Percentiles rank a stretch among this genome's conserved stretches.
Conservation (phyloP, 2,888 invertebrate species). For the Campaea margaritaria region DNA sequence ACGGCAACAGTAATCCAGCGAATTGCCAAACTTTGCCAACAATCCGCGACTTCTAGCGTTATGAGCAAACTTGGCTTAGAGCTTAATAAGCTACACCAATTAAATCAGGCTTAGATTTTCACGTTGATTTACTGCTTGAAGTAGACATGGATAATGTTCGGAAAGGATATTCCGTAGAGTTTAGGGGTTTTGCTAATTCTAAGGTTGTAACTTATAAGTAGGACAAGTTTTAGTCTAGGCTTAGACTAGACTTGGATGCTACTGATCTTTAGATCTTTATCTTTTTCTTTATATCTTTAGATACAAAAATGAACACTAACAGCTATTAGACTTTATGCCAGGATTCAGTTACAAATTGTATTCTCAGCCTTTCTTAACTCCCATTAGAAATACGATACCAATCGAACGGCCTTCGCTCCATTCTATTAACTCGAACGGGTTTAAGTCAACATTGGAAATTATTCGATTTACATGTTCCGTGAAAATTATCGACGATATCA, state of each 20-base stretch:
- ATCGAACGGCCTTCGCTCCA: slow-evolving; percentile 43
- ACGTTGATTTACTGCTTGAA: slow-evolving; percentile 26
- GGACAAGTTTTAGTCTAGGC: too few species aligned
- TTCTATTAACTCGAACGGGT: slow-evolving; percentile 39
- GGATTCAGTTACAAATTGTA: not conserved
- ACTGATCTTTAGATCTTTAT: too few species aligned
- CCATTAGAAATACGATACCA: slow-evolving; percentile 22
- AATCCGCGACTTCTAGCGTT: slow-evolving; percentile 44
- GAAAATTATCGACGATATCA: slow-evolving; percentile 15
- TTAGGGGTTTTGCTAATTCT: too few species aligned
- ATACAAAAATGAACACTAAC: not conserved
- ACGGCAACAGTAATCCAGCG: slow-evolving; percentile 41
- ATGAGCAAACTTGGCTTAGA: slow-evolving; percentile 57
- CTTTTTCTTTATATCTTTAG: too few species aligned
- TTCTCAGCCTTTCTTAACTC: not conserved
- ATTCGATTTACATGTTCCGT: slow-evolving; percentile 14
- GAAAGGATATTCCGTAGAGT: too few species aligned
- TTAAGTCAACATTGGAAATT: slow-evolving; percentile 34
- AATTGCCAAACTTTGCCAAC: slow-evolving; percentile 47
- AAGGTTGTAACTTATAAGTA: too few species aligned
- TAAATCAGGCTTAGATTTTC: slow-evolving; percentile 39
- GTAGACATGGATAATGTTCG: not conserved
- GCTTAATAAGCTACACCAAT: slow-evolving; percentile 49
- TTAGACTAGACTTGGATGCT: too few species aligned
- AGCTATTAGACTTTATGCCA: not conserved